Base-by-base conservation (phyloP, 1,140 invertebrate species). In the Papilio machaon region DNA sequence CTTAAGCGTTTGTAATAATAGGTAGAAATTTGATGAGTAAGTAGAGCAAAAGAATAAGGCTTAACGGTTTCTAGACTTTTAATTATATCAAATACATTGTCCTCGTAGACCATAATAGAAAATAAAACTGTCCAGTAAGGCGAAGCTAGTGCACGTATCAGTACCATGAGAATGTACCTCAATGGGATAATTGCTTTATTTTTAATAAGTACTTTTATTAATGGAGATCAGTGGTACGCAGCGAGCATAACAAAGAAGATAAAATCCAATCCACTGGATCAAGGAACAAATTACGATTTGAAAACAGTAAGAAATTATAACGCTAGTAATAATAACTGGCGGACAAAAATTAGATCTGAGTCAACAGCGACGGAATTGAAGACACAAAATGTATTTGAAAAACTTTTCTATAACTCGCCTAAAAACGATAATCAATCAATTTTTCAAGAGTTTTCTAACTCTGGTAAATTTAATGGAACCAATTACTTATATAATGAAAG, bases 41-140 rank as follows among this genome's bases (percentile, higher is more conserved):
- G 84, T 91, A 80, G 88, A 74, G 58, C 88, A 89, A 89, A 83
- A 85, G 81, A 88, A 81, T 83, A 88, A 89, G 88, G 84, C 85
- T 88, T 87, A 85, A 87, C 86, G 84, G 78, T 92, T 88, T 91
- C 90, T 90, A 91, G 82, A 84, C 83, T 84, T 87, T 87, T 92
- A 92, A 94, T 92, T 92, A 88, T 82, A 88, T 89, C 85, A 86
- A 88, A 88, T 81, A 90, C 81, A 82, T 81, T 84, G 83, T 86
- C 85, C 83, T 78, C 84, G 64, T 81, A 80, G 81, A 84, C 70
- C 70, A 85, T 83, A 73, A 87, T 80, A 85, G 82, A 79, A 47
- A 83, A 64, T 64, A 15, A 49, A 81, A 73, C 76, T 79, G 80
- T 15, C 49, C 82, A 85, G 73, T 85, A 64, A 81, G 83, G 82